Conservation (phyloP, 2,113 vertebrate genomes). For the Clarias macrocephalus region DNA sequence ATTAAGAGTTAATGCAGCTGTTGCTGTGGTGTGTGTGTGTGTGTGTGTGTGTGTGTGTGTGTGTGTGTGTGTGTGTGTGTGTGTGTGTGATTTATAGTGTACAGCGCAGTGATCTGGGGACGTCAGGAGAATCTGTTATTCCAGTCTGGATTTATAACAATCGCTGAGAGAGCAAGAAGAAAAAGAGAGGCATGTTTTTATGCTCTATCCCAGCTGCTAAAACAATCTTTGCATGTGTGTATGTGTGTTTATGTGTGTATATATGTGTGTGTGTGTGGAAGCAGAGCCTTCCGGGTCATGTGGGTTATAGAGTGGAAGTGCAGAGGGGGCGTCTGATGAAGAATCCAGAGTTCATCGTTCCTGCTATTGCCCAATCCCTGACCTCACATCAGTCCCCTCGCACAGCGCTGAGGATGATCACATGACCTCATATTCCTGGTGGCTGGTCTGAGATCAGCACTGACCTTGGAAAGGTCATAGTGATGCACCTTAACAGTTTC, state of each 20-base stretch:
- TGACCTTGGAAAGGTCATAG: not conserved
- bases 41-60: no score
- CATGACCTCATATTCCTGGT: not conserved
- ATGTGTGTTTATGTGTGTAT: not conserved
- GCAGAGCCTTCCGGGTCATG: slow-evolving; percentile 9
- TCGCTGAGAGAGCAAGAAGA: slow-evolving; percentile 6
- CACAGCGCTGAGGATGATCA: not conserved
- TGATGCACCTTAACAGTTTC: not conserved
- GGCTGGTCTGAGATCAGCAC: slow-evolving; percentile 5
- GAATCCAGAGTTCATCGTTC: slow-evolving; percentile 24
- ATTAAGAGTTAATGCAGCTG: slow-evolving; percentile 14
- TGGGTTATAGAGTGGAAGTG: not conserved
- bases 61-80: no score
- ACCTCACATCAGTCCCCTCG: not conserved
- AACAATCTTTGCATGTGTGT: slow-evolving; percentile 65
- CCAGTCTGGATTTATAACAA: slow-evolving; percentile 47
- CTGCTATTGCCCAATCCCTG: not conserved
- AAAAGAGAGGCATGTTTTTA: slow-evolving; percentile 51
- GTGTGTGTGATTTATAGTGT: not conserved
- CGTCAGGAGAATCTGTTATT: slow-evolving; percentile 43
- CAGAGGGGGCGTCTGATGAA: slow-evolving; percentile 14
- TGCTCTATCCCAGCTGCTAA: slow-evolving; percentile 69
- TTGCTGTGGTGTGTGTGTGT: not conserved
- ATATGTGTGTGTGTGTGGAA: slow-evolving; percentile 41
- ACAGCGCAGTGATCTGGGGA: not conserved